phyloP scores from a whole-genome alignment of 2,888 invertebrate genomes.

The Aethes cnicana region DNA sequence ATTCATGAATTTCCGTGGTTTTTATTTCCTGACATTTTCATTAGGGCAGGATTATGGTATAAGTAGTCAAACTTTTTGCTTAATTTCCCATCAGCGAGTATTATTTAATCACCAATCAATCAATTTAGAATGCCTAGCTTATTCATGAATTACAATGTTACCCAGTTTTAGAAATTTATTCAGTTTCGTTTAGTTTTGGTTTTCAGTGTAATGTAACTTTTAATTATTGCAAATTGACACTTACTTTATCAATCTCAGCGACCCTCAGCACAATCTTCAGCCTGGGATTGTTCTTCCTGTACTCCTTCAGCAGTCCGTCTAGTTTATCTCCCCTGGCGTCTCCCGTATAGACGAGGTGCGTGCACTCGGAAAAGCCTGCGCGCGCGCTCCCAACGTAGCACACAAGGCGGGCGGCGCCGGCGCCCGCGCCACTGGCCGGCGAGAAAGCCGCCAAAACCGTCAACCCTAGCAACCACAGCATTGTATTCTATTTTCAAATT shows the following conservation, averaged over 20 bases:
- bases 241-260: slow-evolving; percentile 82
- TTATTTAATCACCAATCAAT: too few relatives aligned
- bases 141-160: too few relatives aligned
- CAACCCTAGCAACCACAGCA: slow-evolving; percentile 66
- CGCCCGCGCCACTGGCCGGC: slow-evolving; percentile 60
- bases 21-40: too few relatives aligned
- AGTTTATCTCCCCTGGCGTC: slow-evolving; percentile 70
- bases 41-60: too few relatives aligned
- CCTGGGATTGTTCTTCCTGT: slow-evolving; percentile 72
- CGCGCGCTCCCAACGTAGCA: slow-evolving; percentile 69
- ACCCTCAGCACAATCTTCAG: slow-evolving; percentile 81
- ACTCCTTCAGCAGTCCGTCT: slow-evolving; percentile 68
- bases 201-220: too few relatives aligned
- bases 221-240: slow-evolving; percentile 37
- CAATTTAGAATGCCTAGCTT: too few relatives aligned
- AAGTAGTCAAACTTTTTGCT: too few relatives aligned
- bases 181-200: too few relatives aligned
- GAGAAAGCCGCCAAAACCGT: slow-evolving; percentile 55
- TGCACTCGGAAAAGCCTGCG: slow-evolving; percentile 71
- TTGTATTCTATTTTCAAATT: slow-evolving; percentile 38
- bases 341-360: slow-evolving; percentile 77
- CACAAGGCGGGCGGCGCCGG: slow-evolving; percentile 73
- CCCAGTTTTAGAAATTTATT: too few relatives aligned
- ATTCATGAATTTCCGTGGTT: too few relatives aligned
- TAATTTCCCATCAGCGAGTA: too few relatives aligned